Conservation (phyloP, 2,888 invertebrate species). For the Platycnemis pennipes region DNA sequence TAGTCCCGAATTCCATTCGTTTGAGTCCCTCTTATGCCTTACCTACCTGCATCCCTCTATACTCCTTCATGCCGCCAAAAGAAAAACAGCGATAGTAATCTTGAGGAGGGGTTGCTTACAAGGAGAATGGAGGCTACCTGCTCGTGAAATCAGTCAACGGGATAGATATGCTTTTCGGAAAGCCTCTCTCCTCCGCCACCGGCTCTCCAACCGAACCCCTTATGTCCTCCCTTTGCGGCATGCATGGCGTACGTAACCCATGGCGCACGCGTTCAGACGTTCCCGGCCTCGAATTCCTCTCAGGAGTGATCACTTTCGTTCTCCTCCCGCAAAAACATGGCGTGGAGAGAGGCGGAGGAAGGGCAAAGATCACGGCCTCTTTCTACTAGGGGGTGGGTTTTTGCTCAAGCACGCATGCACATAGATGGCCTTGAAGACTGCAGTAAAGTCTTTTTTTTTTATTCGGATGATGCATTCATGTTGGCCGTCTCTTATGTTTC, state of each 20-base stretch:
- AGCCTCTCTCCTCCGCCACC: neutral
- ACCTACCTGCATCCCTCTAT: neutral
- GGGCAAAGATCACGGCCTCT: neutral
- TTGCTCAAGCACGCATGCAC: neutral
- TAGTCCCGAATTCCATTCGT: slow-evolving; percentile 9
- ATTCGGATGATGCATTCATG: too few relatives aligned
- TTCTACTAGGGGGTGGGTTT: neutral
- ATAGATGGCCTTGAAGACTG: neutral
- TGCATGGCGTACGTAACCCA: neutral
- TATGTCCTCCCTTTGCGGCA: neutral
- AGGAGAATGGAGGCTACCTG: neutral
- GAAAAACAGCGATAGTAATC: slow-evolving; percentile 49
- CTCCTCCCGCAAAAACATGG: neutral
- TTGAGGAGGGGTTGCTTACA: neutral
- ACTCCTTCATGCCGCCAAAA: neutral
- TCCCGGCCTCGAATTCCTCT: slow-evolving; percentile 2
- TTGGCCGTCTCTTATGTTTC: too few relatives aligned
- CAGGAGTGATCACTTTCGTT: slow-evolving; percentile 27
- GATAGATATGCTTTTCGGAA: neutral
- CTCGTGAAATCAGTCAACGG: slow-evolving; percentile 24
- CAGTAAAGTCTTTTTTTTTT: neutral
- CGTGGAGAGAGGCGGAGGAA: neutral
- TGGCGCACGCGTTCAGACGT: neutral
- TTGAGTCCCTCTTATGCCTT: neutral
- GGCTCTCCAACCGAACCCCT: neutral